These are phyloP conservation scores for Tympanuchus pallidicinctus DNA, from an alignment of 2,113 vertebrate genomes.

Conservation along the genomic window DNA sequence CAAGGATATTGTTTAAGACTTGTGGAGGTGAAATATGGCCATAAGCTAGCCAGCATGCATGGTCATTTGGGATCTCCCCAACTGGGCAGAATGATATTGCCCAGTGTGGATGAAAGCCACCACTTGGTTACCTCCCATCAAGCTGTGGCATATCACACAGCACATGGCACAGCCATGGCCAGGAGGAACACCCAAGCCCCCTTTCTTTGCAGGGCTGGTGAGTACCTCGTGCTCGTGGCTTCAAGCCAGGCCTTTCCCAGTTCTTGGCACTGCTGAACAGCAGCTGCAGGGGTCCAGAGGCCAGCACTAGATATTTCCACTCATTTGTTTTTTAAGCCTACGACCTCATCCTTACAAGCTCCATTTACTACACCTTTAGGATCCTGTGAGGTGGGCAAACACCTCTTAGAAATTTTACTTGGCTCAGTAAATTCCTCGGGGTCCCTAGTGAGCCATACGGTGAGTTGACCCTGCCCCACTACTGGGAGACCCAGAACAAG, in stretches of 20 bases:
- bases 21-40: neutral
- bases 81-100: neutral
- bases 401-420: constrained; percentile 21
- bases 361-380: neutral
- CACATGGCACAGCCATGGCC: fast-evolving
- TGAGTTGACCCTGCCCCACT: neutral
- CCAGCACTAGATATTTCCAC: neutral
- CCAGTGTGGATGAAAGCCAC: neutral
- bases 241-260: neutral
- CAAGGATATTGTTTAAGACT: neutral
- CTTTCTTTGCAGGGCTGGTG: neutral
- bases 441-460: neutral
- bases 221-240: neutral
- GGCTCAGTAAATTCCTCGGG: neutral
- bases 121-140: neutral
- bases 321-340: neutral
- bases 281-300: neutral
- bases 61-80: neutral
- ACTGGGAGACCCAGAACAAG: neutral
- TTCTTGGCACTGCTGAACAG: neutral
- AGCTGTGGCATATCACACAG: fast-evolving
- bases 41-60: neutral
- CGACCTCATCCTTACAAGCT: neutral
- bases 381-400: neutral
- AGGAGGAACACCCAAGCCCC: neutral